Evolutionary conservation across 1,140 invertebrate genomes (phyloP).

Genomic region (Achroia grisella): DNA sequence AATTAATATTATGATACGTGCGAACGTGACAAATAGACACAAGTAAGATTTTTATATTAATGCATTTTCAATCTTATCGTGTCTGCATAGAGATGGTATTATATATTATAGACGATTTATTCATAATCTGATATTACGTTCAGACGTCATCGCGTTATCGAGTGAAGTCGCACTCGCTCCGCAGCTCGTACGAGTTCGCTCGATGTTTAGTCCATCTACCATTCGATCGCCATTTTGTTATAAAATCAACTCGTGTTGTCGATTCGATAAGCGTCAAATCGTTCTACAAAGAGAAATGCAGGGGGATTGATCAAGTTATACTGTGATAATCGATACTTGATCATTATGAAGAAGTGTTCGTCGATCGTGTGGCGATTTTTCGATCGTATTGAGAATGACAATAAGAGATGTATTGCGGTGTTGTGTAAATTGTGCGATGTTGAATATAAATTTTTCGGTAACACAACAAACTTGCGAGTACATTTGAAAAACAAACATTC

Average conservation of each 20-base stretch:
- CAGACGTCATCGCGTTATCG: conserved; percentile 25
- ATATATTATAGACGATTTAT: too few relatives aligned
- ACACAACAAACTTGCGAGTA: conserved; percentile 58
- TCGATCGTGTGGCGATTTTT: conserved; percentile 63
- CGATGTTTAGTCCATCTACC: conserved; percentile 29
- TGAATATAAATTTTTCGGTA: conserved; percentile 63
- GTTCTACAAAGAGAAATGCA: conserved; percentile 38
- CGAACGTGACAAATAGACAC: too few relatives aligned
- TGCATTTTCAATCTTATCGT: too few relatives aligned
- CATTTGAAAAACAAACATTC: conserved; percentile 61
- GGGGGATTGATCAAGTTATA: conserved; percentile 45
- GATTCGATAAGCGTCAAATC: conserved; percentile 51
- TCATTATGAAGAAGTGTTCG: conserved; percentile 57
- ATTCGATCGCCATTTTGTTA: conserved; percentile 60
- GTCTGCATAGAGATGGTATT: too few relatives aligned
- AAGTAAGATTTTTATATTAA: too few relatives aligned
- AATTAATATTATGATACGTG: too few relatives aligned
- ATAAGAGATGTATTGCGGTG: conserved; percentile 49
- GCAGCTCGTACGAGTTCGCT: neutral
- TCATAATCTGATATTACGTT: neutral
- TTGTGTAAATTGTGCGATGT: conserved; percentile 65
- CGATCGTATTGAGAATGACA: conserved; percentile 51
- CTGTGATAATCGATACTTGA: conserved; percentile 35
- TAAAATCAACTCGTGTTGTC: conserved; percentile 33
- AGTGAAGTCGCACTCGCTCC: conserved; percentile 38